Evolutionary conservation across 2,113 vertebrate species (phyloP), one percentile per base, ranked within the genome.

Genomic region (Lethenteron camtschaticum): DNA sequence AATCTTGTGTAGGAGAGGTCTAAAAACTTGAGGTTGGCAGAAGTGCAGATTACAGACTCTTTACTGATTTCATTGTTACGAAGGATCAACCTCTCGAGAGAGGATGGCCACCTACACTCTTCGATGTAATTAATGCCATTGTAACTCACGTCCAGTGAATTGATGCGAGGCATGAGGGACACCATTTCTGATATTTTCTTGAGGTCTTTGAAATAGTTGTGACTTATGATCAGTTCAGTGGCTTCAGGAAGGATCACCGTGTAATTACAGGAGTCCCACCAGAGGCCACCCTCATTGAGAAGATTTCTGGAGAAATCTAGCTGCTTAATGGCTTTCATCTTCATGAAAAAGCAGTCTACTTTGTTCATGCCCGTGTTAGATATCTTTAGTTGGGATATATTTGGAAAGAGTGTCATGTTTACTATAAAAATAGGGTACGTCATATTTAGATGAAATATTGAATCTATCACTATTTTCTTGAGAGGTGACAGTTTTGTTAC

Each of bases 261-360:
- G 63, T 66, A 66, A 16, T 20, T 20, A 24, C 63, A 66, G n/a
- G n/a, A n/a, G 24, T 66, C n/a, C 63, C 63, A 66, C 63, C 63
- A 66, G n/a, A 66, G 24, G 8, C 63, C 63, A 9, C 10, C 63
- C n/a, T n/a, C 63, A 24, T n/a, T 66, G 24, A 66, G 63, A n/a
- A 66, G 24, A 24, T 66, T 66, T 9, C 63, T 8, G 10, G 63
- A 66, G 63, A 66, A 66, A 24, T 66, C 63, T 9, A 66, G n/a
- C 9, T 16, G 63, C 10, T 66, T 11, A 9, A 66, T 9, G n/a
- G n/a, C 63, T 66, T 20, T n/a, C n/a, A 66, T 66, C 8, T 66
- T n/a, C 63, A 66, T 66, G n/a, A 66, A 66, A 66, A 16, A 16
- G 63, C 63, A 66, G 63, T 66, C 24, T 9, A 66, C 63, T 16